phyloP scores from a whole-genome alignment of 2,888 invertebrate species.

The Pandemis heparana region DNA sequence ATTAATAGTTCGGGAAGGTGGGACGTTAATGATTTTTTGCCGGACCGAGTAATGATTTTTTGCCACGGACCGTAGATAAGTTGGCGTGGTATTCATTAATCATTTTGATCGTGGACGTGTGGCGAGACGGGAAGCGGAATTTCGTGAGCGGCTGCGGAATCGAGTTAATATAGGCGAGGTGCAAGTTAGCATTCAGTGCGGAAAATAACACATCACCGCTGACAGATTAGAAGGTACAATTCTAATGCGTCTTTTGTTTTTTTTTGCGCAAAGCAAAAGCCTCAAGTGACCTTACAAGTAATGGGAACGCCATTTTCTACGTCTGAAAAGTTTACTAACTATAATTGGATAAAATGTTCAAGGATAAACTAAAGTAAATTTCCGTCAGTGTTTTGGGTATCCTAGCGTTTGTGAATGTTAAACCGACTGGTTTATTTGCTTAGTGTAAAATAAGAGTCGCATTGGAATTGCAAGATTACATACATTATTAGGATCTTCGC shows the following conservation, averaged over 20 bases:
- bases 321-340: too few relatives aligned
- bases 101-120: conserved; percentile 37
- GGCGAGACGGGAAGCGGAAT: conserved; percentile 17
- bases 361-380: too few relatives aligned
- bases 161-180: conserved; percentile 27
- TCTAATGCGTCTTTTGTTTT: background rate
- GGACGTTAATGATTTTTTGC: conserved; percentile 58
- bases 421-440: too few relatives aligned
- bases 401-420: too few relatives aligned
- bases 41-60: conserved; percentile 56
- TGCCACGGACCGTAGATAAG: conserved; percentile 52
- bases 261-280: background rate
- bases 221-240: conserved; percentile 3
- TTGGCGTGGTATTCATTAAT: conserved; percentile 53
- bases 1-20: conserved; percentile 44
- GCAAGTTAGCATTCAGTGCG: background rate
- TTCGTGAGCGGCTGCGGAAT: conserved; percentile 27
- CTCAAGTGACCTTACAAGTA: too few relatives aligned
- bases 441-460: too few relatives aligned
- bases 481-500: too few relatives aligned
- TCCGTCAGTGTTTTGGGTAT: too few relatives aligned
- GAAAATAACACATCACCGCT: conserved; percentile 29
- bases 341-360: too few relatives aligned
- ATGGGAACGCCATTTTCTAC: too few relatives aligned
- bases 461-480: too few relatives aligned